Conservation (phyloP, 1,140 invertebrate genomes). For the Penaeus chinensis region DNA sequence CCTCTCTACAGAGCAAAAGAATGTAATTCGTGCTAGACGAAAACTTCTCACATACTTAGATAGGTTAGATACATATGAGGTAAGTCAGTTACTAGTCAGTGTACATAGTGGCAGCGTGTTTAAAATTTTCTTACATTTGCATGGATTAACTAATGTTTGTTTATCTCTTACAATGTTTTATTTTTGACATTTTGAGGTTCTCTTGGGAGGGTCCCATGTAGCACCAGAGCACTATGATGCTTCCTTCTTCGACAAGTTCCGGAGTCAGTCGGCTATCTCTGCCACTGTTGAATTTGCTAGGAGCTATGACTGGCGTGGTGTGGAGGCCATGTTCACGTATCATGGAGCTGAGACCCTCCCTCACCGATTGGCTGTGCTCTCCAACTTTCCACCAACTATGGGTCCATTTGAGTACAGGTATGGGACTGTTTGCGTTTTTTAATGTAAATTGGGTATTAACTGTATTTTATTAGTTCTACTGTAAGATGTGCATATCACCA, state of each 20-base stretch:
- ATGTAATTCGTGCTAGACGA: conserved; percentile 73
- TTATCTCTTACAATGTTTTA: conserved; percentile 5
- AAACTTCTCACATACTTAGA: conserved; percentile 76
- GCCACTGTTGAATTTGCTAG: conserved; percentile 74
- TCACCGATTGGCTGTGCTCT: conserved; percentile 80
- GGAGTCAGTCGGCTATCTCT: conserved; percentile 51
- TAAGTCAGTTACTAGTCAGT: conserved; percentile 59
- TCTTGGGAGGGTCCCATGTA: conserved; percentile 43
- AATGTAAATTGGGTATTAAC: neutral
- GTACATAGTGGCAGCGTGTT: neutral
- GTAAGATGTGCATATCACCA: no score
- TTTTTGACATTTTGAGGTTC: conserved; percentile 27
- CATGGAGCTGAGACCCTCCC: conserved; percentile 75
- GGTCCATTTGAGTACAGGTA: conserved; percentile 76
- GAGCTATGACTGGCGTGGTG: conserved; percentile 72
- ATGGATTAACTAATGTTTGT: neutral
- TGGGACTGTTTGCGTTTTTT: neutral
- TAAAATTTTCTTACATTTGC: neutral
- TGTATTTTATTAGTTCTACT: neutral
- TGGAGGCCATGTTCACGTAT: conserved; percentile 79
- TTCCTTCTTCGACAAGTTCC: conserved; percentile 51
- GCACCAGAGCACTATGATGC: conserved; percentile 57
- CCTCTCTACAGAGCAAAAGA: conserved; percentile 73
- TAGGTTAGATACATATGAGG: conserved; percentile 77
- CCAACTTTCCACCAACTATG: conserved; percentile 82